phyloP scores from a whole-genome alignment of 2,113 vertebrate genomes.

The Lophochroa leadbeateri region DNA sequence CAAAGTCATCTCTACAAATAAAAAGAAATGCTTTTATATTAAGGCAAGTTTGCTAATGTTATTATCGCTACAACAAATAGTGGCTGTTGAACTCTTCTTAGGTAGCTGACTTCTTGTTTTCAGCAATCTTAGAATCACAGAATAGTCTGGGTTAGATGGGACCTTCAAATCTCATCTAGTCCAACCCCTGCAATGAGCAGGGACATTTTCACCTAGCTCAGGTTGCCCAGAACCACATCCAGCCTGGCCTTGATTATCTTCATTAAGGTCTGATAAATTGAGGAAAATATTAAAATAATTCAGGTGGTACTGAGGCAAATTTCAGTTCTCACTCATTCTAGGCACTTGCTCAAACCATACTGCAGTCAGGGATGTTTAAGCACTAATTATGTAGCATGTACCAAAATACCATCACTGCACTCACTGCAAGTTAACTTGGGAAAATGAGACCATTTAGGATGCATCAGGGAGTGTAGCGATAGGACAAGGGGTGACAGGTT shows the following conservation, averaged over 20 bases:
- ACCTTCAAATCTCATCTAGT: neutral
- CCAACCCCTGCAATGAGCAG: neutral
- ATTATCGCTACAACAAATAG: neutral
- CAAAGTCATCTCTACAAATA: slow-evolving; percentile 87
- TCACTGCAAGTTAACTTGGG: neutral
- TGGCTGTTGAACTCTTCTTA: neutral
- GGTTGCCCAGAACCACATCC: neutral
- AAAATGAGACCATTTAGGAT: neutral
- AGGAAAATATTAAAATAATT: neutral
- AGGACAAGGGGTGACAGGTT: neutral
- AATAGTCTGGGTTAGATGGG: neutral
- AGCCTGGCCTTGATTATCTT: neutral
- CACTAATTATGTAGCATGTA: neutral
- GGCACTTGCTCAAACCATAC: neutral
- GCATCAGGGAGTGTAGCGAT: neutral
- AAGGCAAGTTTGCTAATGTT: neutral
- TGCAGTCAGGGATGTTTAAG: neutral
- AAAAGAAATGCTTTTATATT: neutral
- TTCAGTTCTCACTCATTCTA: neutral
- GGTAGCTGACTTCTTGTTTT: neutral
- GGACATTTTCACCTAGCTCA: neutral
- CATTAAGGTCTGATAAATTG: neutral
- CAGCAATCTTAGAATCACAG: neutral
- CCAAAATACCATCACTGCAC: neutral
- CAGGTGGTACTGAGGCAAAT: neutral